A percentile compares a stretch with the other conserved stretches of the same genome.
phyloP scores from a whole-genome alignment of 2,888 invertebrate genomes.

The Drosophila nr. perissopoda region DNA sequence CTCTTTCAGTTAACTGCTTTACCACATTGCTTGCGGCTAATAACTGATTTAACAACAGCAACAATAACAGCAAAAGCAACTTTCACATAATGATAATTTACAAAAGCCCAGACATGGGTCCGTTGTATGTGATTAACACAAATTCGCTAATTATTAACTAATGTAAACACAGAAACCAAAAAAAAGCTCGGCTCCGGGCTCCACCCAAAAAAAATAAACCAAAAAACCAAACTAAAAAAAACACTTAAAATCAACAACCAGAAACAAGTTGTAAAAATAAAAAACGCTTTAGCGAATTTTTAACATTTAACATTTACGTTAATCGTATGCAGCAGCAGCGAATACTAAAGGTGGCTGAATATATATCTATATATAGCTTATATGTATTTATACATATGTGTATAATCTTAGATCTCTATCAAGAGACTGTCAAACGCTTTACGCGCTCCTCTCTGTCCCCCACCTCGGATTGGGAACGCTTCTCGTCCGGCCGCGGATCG shows the following conservation, averaged over 20 bases:
- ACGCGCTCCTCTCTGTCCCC: constrained; percentile 83
- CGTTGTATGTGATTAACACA: constrained; percentile 68
- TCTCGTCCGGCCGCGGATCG: constrained; percentile 76
- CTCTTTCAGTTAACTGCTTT: constrained; percentile 37
- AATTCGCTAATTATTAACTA: constrained; percentile 74
- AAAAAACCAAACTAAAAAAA: not conserved
- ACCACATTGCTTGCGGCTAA: constrained; percentile 63
- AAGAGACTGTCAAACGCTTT: constrained; percentile 83
- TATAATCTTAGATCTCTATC: constrained; percentile 77
- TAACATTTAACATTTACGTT: constrained; percentile 56
- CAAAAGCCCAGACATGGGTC: constrained; percentile 31
- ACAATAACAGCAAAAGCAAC: constrained; percentile 39
- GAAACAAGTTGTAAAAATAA: constrained; percentile 22
- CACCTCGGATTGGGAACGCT: constrained; percentile 81
- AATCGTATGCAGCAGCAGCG: constrained; percentile 43
- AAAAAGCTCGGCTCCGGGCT: constrained; percentile 17
- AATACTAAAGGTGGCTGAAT: constrained; percentile 15
- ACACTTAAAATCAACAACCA: constrained; percentile 19
- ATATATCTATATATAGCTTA: constrained; percentile 16
- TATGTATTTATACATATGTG: constrained; percentile 15
- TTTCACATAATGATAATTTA: constrained; percentile 59
- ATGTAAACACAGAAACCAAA: constrained; percentile 19
- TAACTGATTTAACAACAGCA: constrained; percentile 63
- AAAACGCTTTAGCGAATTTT: constrained; percentile 20
- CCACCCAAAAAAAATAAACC: constrained; percentile 11